Evolutionary conservation across 2,113 vertebrate genomes (phyloP), one percentile per base, ranked within the genome.

Genomic region (Cheirogaleus medius): DNA sequence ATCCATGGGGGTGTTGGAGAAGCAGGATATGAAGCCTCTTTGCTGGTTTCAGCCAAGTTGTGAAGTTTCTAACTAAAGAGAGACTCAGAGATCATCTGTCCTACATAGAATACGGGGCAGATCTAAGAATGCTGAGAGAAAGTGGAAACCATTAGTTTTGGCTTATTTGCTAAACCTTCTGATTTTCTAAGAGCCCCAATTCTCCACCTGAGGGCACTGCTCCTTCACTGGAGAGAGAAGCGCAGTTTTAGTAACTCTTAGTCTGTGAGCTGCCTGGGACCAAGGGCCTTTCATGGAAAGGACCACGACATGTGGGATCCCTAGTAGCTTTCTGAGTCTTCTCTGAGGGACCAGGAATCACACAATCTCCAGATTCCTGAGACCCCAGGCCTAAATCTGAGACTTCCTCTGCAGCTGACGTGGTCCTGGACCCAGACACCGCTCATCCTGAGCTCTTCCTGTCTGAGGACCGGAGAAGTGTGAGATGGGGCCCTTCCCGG

Each of bases 371-470:
- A 15, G 84, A 52, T 7, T 63, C 21, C 23, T 32, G 44, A 56
- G 54, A 47, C 7, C 42, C 20, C 27, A 66, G 14, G 8, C 60
- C 94, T 97, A 64, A 98, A 20, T 34, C 80, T 13, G 14, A 87
- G 8, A 44, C 83, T 91, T 91, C 42, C 56, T 69, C 92, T 21
- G 42, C 97, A 98, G 99, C 98, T 63, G 98, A 99, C 0, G 97
- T 99, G 95, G 76, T 94, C 7, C 95, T 98, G 85, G 98, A 98
- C 21, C 90, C 39, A 1, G 96, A 95, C 29, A 98, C 98, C 0
- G 96, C 98, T 6, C 92, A 98, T 14, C 97, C 96, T 0, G 84
- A 96, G 20, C 98, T 99, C 80, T 90, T 99, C 60, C 94, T 99
- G 74, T 99, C 98, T 0, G 14, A 64, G 0, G 98, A 99, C 37